Base-by-base conservation (phyloP, 2,113 vertebrate genomes). In the Hyperopisus bebe region DNA sequence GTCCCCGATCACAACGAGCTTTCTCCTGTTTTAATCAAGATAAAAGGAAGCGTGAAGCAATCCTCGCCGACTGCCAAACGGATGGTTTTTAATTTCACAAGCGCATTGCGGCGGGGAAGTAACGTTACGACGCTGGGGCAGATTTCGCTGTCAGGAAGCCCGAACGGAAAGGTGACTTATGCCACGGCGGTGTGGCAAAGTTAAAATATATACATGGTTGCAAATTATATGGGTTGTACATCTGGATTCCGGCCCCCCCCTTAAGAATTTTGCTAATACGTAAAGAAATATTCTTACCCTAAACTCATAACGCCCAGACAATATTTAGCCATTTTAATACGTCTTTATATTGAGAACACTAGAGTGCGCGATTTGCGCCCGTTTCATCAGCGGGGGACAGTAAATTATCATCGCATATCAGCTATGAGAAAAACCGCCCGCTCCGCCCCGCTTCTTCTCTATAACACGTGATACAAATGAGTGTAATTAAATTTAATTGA, bases 401-500 rank as follows among this genome's bases (percentile, higher is more conserved):
- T 19, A 17, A 77, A 39, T 39, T 39, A 58, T 88, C 55, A 88
- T 55, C 48, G 24, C 5, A 48, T 39, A 77, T 42, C n/a, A 27
- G 53, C 70, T 46, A 42, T 46, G 19, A 50, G 42, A 42, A 19
- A 11, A 80, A 80, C 35, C 74, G 27, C 70, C 44, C 8, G 35
- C 39, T 51, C 21, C 11, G 66, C 27, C 55, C 66, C 31, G 17
- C 80, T 17, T 89, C 89, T 89, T 88, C 85, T 74, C 91, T 91
- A 88, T 86, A 91, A 92, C 94, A 94, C 93, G 94, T 95, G 94
- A 95, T 91, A 92, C 92, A 93, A 94, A 93, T 94, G 91, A 94
- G 91, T 91, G 91, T 93, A 93, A 95, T 94, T 95, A 94, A 93
- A 93, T 90, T 90, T 95, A 94, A 95, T 94, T 94, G 92, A 95